These are phyloP conservation scores for Sinosuthora webbiana DNA, from an alignment of 2,113 vertebrate genomes.

Conservation along the genomic window DNA sequence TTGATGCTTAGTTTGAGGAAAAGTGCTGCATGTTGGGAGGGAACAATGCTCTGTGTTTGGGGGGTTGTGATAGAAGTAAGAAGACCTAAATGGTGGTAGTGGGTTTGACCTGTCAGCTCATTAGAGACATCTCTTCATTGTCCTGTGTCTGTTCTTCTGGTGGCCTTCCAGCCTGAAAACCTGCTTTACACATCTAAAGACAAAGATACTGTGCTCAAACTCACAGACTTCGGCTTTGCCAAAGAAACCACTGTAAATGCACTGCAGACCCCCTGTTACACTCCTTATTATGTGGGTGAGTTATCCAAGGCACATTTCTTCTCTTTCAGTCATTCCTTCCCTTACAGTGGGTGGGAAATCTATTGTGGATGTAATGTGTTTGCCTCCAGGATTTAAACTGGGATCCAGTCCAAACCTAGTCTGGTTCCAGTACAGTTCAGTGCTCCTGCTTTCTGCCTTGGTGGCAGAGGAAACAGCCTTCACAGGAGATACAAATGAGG, in stretches of 20 bases:
- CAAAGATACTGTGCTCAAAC: conserved; percentile 85
- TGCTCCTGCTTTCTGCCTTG: neutral
- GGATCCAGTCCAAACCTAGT: neutral
- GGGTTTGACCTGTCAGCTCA: neutral
- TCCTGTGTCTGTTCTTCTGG: conserved; percentile 9
- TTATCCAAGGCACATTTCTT: neutral
- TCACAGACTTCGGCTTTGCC: conserved; percentile 98
- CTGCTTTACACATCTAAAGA: conserved; percentile 89
- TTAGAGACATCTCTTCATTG: neutral
- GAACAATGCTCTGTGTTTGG: neutral
- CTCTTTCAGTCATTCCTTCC: neutral
- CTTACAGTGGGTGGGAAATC: conserved; percentile 20
- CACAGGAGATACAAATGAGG: neutral
- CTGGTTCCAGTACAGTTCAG: neutral
- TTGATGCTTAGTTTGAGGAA: neutral
- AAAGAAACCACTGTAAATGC: conserved; percentile 95
- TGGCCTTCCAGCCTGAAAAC: conserved; percentile 88
- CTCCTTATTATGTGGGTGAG: conserved; percentile 98
- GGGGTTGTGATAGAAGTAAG: neutral
- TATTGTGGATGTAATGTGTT: neutral
- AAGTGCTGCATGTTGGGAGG: neutral
- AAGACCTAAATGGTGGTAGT: neutral
- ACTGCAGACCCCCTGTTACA: conserved; percentile 96
- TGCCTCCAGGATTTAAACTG: neutral
- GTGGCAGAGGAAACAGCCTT: neutral